These are phyloP conservation scores for Brenthis hecate DNA, from an alignment of 2,888 invertebrate species.

Conservation along the genomic window DNA sequence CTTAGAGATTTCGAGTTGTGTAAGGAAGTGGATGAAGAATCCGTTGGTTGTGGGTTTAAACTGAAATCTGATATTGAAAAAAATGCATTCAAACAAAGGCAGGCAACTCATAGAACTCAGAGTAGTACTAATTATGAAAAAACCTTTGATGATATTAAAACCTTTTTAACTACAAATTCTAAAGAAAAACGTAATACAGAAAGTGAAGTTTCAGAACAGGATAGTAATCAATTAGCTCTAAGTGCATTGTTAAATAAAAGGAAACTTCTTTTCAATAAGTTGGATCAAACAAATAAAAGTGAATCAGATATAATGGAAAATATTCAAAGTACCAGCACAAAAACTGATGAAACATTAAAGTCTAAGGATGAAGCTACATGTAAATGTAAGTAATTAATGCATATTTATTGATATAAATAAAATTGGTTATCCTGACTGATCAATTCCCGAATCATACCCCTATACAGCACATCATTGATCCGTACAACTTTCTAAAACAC, in stretches of 20 bases:
- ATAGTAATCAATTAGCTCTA: neutral
- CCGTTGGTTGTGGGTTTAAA: constrained; percentile 50
- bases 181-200: constrained; percentile 3
- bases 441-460: too few relatives aligned
- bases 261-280: neutral
- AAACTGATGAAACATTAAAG: neutral
- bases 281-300: neutral
- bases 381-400: too few relatives aligned
- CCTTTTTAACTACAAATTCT: constrained; percentile 42
- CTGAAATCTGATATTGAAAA: neutral
- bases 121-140: constrained; percentile 29
- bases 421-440: too few relatives aligned
- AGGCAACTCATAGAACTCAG: constrained; percentile 6
- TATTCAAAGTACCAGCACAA: neutral
- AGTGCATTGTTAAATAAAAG: constrained; percentile 10
- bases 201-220: neutral
- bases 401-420: too few relatives aligned
- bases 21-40: constrained; percentile 56
- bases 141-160: constrained; percentile 41
- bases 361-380: too few relatives aligned
- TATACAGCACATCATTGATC: too few relatives aligned
- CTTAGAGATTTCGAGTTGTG: constrained; percentile 54
- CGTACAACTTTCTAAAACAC: too few relatives aligned
- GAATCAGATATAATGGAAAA: neutral
- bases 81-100: neutral